Percentiles rank a stretch among this genome's conserved stretches.
Conservation (phyloP, 2,888 invertebrate species). For the Salticus scenicus region DNA sequence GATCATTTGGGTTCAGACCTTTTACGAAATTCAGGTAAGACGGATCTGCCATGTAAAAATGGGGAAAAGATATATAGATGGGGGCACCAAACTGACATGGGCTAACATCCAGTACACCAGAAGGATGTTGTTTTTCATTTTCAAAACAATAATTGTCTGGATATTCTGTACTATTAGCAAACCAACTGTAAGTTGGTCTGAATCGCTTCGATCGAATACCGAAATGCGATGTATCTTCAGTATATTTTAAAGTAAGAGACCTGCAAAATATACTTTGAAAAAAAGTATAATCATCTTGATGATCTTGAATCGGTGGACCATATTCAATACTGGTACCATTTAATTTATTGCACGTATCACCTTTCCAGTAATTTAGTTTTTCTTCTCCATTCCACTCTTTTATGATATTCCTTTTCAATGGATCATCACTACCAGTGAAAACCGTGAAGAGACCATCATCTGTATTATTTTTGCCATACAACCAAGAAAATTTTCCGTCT, state of each 20-base stretch:
- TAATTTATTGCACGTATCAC: conserved; percentile 38
- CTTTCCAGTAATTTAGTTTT: conserved; percentile 43
- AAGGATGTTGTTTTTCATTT: conserved; percentile 24
- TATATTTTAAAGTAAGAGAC: conserved; percentile 54
- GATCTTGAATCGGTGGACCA: conserved; percentile 26
- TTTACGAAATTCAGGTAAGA: conserved; percentile 31
- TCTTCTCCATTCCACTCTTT: conserved; percentile 59
- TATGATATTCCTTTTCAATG: conserved; percentile 39
- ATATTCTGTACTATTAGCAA: conserved; percentile 59
- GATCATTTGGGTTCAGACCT: conserved; percentile 52
- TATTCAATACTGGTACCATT: conserved; percentile 56
- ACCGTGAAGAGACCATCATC: conserved; percentile 69
- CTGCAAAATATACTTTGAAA: conserved; percentile 57
- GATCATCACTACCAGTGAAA: conserved; percentile 62
- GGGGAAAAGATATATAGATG: conserved; percentile 59
- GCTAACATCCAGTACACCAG: conserved; percentile 62
- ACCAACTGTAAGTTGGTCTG: conserved; percentile 23
- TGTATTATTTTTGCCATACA: conserved; percentile 67
- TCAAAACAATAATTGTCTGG: conserved; percentile 68
- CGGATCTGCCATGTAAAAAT: conserved; percentile 68
- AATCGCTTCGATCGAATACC: conserved; percentile 55
- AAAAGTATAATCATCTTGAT: conserved; percentile 25
- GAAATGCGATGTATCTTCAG: conserved; percentile 4
- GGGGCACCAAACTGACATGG: conserved; percentile 70
- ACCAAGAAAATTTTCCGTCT: conserved; percentile 54